phyloP scores from a whole-genome alignment of 2,888 invertebrate genomes.

The Apodemia hepburni region DNA sequence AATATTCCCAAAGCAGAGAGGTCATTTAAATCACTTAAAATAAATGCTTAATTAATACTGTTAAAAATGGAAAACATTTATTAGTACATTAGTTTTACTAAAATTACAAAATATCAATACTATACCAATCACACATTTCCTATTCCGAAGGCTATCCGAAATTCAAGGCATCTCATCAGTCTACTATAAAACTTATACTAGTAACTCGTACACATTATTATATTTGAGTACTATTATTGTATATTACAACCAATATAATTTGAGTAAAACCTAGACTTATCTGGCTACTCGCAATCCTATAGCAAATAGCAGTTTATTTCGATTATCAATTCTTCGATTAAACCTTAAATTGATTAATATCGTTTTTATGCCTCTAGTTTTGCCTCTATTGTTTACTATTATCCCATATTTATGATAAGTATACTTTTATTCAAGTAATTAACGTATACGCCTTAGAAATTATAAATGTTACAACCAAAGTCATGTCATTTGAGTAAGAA shows the following conservation, averaged over 20 bases:
- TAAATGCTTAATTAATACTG: slow-evolving; percentile 75
- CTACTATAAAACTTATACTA: slow-evolving; percentile 36
- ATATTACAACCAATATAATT: slow-evolving; percentile 20
- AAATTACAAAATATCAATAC: slow-evolving; percentile 25
- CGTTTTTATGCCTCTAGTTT: no score
- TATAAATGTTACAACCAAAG: no score
- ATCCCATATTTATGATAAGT: no score
- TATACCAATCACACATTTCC: slow-evolving; percentile 32
- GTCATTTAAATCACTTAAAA: slow-evolving; percentile 21
- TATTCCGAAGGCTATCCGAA: slow-evolving; percentile 39
- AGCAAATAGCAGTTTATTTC: neutral
- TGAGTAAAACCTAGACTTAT: slow-evolving; percentile 19
- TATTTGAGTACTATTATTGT: slow-evolving; percentile 12
- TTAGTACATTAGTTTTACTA: slow-evolving; percentile 20
- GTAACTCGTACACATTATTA: neutral
- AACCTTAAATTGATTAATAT: no score
- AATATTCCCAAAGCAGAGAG: slow-evolving; percentile 18
- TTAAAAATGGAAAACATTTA: slow-evolving; percentile 23
- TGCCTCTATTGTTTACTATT: no score
- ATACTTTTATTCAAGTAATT: no score
- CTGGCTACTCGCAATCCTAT: neutral
- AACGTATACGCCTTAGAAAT: no score
- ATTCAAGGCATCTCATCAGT: slow-evolving; percentile 65
- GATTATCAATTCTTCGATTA: neutral
- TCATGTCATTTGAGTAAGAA: no score